Percentiles rank a stretch among this genome's conserved stretches.
phyloP scores from a whole-genome alignment of 2,113 vertebrate genomes.

The Ptilorrhoa leucosticta region DNA sequence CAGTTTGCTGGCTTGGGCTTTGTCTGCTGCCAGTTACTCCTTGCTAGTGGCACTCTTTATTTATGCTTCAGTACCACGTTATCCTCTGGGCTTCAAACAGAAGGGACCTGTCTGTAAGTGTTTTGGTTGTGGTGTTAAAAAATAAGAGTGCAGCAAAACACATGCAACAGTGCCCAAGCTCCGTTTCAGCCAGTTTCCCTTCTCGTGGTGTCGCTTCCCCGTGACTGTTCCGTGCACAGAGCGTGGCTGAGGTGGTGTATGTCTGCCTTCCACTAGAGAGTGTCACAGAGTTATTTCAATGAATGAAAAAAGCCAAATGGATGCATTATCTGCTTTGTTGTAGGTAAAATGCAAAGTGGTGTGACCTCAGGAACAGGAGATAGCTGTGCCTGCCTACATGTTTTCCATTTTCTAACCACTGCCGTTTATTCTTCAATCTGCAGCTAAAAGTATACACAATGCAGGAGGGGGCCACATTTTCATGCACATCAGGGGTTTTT shows the following conservation, averaged over 20 bases:
- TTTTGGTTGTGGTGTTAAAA: conserved; percentile 78
- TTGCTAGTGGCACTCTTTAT: conserved; percentile 80
- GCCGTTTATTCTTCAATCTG: neutral
- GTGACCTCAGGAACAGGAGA: neutral
- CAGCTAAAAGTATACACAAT: neutral
- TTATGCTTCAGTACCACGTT: conserved; percentile 77
- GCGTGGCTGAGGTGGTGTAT: conserved; percentile 12
- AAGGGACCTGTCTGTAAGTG: conserved; percentile 79
- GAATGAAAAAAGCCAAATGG: neutral
- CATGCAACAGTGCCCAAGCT: conserved; percentile 70
- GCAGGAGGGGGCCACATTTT: neutral
- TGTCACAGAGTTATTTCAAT: neutral
- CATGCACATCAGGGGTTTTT: neutral
- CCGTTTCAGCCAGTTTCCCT: conserved; percentile 22
- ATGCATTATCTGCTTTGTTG: neutral
- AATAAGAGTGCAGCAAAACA: conserved; percentile 70
- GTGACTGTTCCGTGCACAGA: neutral
- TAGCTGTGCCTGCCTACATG: neutral
- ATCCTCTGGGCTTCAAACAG: conserved; percentile 79
- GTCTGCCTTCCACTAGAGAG: conserved; percentile 35
- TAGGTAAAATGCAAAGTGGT: neutral
- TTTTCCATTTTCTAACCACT: neutral
- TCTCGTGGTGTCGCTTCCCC: neutral
- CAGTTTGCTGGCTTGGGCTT: conserved; percentile 74
- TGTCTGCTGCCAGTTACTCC: conserved; percentile 86